Conservation (phyloP, 2,888 invertebrate species). For the Acleris literana region DNA sequence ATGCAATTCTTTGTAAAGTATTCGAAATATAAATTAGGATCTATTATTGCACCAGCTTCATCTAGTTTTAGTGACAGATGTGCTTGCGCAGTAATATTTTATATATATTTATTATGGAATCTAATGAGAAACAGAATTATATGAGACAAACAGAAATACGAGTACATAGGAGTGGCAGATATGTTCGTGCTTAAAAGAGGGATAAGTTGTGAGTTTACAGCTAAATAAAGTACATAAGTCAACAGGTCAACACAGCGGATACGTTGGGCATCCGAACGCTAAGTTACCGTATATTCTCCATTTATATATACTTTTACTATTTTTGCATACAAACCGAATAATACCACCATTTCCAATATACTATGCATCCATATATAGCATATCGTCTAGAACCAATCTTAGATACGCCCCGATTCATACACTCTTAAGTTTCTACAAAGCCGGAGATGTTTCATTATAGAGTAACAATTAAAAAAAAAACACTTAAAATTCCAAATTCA, state of each 20-base stretch:
- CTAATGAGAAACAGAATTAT: constrained; percentile 39
- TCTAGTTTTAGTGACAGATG: constrained; percentile 8
- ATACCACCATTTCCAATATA: constrained; percentile 70
- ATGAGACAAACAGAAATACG: constrained; percentile 33
- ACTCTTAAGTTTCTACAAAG: constrained; percentile 63
- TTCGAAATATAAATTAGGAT: constrained; percentile 38
- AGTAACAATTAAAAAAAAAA: constrained; percentile 50
- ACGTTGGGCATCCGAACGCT: constrained; percentile 82
- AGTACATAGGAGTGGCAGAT: constrained; percentile 60
- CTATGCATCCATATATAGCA: constrained; percentile 73
- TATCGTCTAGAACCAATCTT: constrained; percentile 61
- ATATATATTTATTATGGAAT: constrained; percentile 29
- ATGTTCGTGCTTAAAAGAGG: constrained; percentile 61
- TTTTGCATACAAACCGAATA: constrained; percentile 76
- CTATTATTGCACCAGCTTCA: constrained; percentile 31
- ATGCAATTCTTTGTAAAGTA: constrained; percentile 48
- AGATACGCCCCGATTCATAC: constrained; percentile 65
- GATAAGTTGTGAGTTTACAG: constrained; percentile 81
- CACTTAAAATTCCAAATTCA: constrained; percentile 63
- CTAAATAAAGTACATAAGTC: constrained; percentile 64
- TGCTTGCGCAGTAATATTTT: constrained; percentile 31
- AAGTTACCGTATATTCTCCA: constrained; percentile 72
- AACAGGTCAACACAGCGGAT: constrained; percentile 78
- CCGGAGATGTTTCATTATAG: constrained; percentile 57
- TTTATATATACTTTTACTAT: constrained; percentile 78